These are phyloP conservation scores for Carposina sasakii DNA, from an alignment of 1,140 invertebrate genomes.

Conservation along the genomic window DNA sequence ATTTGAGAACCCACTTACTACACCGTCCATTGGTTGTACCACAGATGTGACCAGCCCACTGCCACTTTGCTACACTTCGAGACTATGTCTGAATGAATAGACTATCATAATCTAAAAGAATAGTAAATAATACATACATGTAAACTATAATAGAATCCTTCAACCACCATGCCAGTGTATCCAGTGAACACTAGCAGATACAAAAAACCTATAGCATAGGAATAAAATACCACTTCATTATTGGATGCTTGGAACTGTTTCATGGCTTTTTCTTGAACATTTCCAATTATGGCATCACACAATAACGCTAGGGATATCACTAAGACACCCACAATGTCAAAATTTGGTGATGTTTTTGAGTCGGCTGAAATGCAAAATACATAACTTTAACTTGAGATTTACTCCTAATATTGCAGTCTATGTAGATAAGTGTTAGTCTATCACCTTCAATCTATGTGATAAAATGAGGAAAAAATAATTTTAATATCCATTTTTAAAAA, in stretches of 20 bases:
- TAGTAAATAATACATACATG: slow-evolving; percentile 73
- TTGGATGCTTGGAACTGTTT: slow-evolving; percentile 86
- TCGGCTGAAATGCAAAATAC: slow-evolving; percentile 79
- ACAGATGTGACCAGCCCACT: too few relatives aligned
- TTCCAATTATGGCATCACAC: slow-evolving; percentile 95
- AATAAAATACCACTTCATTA: slow-evolving; percentile 95
- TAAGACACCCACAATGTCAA: slow-evolving; percentile 85
- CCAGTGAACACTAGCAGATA: slow-evolving; percentile 88
- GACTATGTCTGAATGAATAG: too few relatives aligned
- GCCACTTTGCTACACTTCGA: too few relatives aligned
- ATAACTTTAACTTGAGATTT: too few relatives aligned
- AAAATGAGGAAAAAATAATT: too few relatives aligned
- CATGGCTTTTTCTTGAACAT: slow-evolving; percentile 97
- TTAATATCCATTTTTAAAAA: too few relatives aligned
- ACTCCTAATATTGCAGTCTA: too few relatives aligned
- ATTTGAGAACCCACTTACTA: too few relatives aligned
- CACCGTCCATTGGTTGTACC: too few relatives aligned
- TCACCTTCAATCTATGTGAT: too few relatives aligned
- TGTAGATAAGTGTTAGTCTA: too few relatives aligned
- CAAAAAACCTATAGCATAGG: slow-evolving; percentile 90
- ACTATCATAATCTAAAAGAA: too few relatives aligned
- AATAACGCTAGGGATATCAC: slow-evolving; percentile 91
- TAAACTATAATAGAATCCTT: slow-evolving; percentile 84
- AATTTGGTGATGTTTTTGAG: slow-evolving; percentile 90
- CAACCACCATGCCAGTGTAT: slow-evolving; percentile 81